phyloP scores from a whole-genome alignment of 2,113 vertebrate genomes.

The Ceuthmochares aereus region DNA sequence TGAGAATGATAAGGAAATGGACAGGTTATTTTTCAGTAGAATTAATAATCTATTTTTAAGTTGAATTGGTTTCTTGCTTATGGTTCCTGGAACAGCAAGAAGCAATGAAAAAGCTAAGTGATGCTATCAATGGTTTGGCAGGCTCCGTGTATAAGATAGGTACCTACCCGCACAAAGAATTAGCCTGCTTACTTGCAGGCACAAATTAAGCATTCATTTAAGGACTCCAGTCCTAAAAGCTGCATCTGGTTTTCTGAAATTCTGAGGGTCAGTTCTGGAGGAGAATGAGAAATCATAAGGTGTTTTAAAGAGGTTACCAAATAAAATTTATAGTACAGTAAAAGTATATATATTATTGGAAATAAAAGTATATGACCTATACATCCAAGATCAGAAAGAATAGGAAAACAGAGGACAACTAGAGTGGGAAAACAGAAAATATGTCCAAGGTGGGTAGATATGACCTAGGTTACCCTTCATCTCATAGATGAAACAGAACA shows the following conservation, averaged over 20 bases:
- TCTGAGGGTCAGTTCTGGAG: background rate
- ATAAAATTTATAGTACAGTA: background rate
- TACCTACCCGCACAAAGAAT: background rate
- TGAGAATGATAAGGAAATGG: background rate
- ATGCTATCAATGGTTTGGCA: background rate
- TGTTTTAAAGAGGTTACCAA: background rate
- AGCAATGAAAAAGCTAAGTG: background rate
- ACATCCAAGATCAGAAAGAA: background rate
- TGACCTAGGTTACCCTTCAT: background rate
- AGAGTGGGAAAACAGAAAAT: background rate
- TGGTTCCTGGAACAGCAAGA: background rate
- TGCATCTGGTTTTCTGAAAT: background rate
- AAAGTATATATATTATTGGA: background rate
- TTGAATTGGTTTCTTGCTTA: background rate
- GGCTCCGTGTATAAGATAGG: background rate
- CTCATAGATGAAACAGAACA: background rate
- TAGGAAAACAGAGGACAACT: background rate
- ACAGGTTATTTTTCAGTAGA: background rate
- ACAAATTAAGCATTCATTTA: background rate
- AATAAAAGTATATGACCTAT: background rate
- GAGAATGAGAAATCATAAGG: background rate
- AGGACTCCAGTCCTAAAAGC: background rate
- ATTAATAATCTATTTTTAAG: background rate
- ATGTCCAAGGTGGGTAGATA: background rate
- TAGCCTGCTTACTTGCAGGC: background rate